Conservation (phyloP, 2,797 vertebrate species). For the Synanceia verrucosa region DNA sequence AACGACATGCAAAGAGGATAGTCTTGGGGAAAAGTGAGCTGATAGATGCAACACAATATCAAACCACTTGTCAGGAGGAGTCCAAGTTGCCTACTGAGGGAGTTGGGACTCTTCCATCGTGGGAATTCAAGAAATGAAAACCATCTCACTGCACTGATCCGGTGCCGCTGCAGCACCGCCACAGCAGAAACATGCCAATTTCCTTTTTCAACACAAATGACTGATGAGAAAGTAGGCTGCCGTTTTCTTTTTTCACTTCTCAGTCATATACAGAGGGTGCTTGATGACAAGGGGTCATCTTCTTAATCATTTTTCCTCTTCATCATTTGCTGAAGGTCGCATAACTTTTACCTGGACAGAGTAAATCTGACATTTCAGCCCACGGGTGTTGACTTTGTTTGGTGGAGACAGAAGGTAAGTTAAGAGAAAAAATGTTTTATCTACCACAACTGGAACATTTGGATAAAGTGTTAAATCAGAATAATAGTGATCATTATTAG, state of each 20-base stretch:
- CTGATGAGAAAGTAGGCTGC: constrained; percentile 51
- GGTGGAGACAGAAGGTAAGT: constrained; percentile 62
- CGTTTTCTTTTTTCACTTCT: neutral
- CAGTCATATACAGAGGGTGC: constrained; percentile 26
- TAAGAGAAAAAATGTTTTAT: neutral
- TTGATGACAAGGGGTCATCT: constrained; percentile 22
- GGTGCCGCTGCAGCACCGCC: constrained; percentile 30
- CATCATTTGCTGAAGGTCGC: neutral
- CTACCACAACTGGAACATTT: neutral
- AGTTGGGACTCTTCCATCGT: constrained; percentile 50
- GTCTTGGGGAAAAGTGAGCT: constrained; percentile 39
- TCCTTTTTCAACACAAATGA: constrained; percentile 56
- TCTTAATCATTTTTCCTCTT: constrained; percentile 9
- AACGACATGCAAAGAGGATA: constrained; percentile 35
- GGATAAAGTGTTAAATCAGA: neutral
- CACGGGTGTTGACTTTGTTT: neutral
- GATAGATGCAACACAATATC: constrained; percentile 46
- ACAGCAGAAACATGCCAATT: constrained; percentile 45
- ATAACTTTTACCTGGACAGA: constrained; percentile 15
- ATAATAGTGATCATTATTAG: neutral
- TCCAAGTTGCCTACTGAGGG: constrained; percentile 47
- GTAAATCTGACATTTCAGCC: neutral
- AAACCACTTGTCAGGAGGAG: constrained; percentile 60
- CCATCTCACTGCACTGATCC: constrained; percentile 42
- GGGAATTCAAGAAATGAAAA: constrained; percentile 64